phyloP scores from a whole-genome alignment of 2,113 vertebrate species.

The Tylochromis polylepis region DNA sequence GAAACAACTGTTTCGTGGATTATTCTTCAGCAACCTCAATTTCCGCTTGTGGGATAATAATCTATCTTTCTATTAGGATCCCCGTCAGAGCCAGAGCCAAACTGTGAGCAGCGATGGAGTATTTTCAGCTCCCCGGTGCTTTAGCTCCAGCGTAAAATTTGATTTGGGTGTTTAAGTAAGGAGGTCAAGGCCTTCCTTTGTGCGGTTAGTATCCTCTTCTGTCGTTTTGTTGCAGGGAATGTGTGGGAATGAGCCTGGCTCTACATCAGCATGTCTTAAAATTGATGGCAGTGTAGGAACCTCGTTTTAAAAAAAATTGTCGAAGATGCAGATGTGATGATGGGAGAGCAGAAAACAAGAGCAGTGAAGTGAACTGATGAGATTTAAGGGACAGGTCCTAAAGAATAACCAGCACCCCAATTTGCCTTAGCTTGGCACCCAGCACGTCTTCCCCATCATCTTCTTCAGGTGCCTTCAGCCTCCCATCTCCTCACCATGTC shows the following conservation, averaged over 20 bases:
- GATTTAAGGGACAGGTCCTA: constrained; percentile 35
- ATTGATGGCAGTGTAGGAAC: neutral
- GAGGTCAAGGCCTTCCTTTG: constrained; percentile 67
- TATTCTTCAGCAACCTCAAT: constrained; percentile 31
- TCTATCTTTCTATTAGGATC: constrained; percentile 54
- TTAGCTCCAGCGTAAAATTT: constrained; percentile 72
- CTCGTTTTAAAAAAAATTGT: neutral
- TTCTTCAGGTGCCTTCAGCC: constrained; percentile 65
- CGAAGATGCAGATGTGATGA: neutral
- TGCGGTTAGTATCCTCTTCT: constrained; percentile 61
- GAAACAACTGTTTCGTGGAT: constrained; percentile 23
- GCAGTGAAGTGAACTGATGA: constrained; percentile 9
- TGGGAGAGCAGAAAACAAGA: constrained; percentile 8
- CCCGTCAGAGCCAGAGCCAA: constrained; percentile 45
- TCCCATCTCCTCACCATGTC: constrained; percentile 51
- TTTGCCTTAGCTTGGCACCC: constrained; percentile 11
- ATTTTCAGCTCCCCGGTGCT: constrained; percentile 59
- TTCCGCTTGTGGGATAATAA: constrained; percentile 55
- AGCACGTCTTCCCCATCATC: constrained; percentile 28
- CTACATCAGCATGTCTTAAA: neutral
- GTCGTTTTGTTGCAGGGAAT: constrained; percentile 51
- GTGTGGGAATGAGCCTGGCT: constrained; percentile 57
- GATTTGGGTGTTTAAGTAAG: constrained; percentile 73
- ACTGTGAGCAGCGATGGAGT: constrained; percentile 50
- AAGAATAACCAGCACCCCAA: constrained; percentile 19